Percentiles rank a stretch among this genome's conserved stretches.
Conservation (phyloP, 2,797 vertebrate species). For the Alouatta caraya region DNA sequence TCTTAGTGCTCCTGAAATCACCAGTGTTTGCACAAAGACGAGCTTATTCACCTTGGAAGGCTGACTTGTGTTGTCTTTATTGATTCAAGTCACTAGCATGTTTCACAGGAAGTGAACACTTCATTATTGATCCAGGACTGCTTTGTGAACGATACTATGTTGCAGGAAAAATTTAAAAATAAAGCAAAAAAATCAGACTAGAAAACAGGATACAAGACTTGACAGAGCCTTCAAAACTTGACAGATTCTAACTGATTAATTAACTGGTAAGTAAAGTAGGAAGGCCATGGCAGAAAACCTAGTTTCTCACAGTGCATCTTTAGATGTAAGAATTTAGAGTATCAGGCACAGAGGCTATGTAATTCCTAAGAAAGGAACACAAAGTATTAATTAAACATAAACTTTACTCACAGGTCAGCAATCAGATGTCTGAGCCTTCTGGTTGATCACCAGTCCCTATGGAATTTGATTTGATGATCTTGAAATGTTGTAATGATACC, state of each 20-base stretch:
- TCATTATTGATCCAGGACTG: not conserved
- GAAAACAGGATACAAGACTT: not conserved
- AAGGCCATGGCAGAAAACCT: not conserved
- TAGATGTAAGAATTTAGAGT: not conserved
- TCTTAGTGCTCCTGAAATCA: not conserved
- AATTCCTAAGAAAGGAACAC: not conserved
- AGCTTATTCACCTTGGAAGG: not conserved
- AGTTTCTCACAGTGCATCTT: not conserved
- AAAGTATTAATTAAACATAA: conserved; percentile 35
- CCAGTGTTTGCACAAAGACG: not conserved
- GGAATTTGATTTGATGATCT: not conserved
- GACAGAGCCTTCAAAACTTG: not conserved
- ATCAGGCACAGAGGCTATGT: not conserved
- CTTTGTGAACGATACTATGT: not conserved
- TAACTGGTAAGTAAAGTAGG: not conserved
- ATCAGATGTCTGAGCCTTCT: conserved; percentile 59
- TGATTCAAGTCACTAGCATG: not conserved
- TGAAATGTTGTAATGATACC: conserved; percentile 42
- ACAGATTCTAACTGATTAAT: not conserved
- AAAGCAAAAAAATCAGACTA: not conserved
- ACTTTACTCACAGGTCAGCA: conserved; percentile 76
- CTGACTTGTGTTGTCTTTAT: not conserved
- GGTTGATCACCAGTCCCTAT: not conserved
- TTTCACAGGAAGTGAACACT: not conserved
- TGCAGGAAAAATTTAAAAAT: not conserved